Evolutionary conservation across 1,140 invertebrate genomes (phyloP).

Genomic region (Drosophila subobscura): DNA sequence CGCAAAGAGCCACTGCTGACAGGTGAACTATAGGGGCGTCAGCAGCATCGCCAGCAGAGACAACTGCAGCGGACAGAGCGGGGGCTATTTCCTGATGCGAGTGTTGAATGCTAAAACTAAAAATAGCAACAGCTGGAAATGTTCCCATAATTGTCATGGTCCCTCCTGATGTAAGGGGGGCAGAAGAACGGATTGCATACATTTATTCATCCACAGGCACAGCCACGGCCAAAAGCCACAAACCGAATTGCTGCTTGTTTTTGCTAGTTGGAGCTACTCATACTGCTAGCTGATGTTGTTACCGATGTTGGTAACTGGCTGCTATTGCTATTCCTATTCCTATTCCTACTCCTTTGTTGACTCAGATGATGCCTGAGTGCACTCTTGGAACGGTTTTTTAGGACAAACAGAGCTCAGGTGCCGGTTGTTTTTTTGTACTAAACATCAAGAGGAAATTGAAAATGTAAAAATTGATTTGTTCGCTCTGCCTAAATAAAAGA

Average conservation of each 20-base stretch:
- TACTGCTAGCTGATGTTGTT: no score
- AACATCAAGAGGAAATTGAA: neutral
- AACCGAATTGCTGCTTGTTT: neutral
- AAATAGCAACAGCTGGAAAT: conserved; percentile 26
- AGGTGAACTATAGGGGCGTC: neutral
- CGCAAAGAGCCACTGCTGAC: conserved; percentile 11
- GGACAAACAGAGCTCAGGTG: no score
- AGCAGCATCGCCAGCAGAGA: neutral
- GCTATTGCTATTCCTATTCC: no score
- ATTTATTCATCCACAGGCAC: conserved; percentile 6
- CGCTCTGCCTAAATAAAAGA: no score
- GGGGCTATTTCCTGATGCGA: neutral
- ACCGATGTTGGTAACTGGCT: no score
- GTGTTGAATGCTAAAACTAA: neutral
- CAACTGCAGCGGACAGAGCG: neutral
- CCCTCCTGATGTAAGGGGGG: neutral
- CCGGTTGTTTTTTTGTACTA: neutral
- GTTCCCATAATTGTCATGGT: conserved; percentile 23
- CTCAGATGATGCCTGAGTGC: no score
- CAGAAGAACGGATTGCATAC: conserved; percentile 12
- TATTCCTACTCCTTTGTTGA: no score
- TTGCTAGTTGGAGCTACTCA: no score
- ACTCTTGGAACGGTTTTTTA: no score
- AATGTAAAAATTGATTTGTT: neutral
- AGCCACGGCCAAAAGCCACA: neutral